Evolutionary conservation across 2,888 invertebrate species (phyloP), one percentile per base, ranked within the genome.

Genomic region (Kryphioiulus occultus): DNA sequence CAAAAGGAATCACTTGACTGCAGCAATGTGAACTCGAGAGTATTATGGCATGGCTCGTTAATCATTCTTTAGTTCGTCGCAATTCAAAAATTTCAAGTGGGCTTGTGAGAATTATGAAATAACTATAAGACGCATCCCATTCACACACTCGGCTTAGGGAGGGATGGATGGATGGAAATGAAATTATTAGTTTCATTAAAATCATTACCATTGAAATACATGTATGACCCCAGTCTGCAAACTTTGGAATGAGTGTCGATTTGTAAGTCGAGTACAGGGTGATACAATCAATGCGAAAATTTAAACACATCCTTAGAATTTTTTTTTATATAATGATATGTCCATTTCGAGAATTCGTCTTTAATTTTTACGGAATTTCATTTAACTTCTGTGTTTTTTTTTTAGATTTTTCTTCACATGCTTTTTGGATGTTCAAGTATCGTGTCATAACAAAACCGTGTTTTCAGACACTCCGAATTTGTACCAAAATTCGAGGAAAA

Each of bases 151-250:
- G 30, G 78, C 1, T 78, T 10, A 78, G 17, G 78, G 15, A 30
- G 30, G 26, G 26, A 0, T 78, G 30, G 78, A 78, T 78, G 10
- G 78, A 3, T 78, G 26, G 78, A 78, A 32, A 78, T 78, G 78
- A 30, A 78, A 78, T 78, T 78, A 78, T 78, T 78, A 78, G 78
- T 78, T 78, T 32, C 78, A 78, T 78, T 78, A 78, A 78, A 78
- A 78, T 22, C 22, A 26, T 0, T 3, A 53, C 22, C 68, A 47
- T 47, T 47, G 47, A 12, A 42, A 42, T 42, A 12, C 15, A 47
- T 17, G 7, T 35, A 35, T 35, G 35, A 35, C 2, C 35, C 35
- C 2, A 17, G 68, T 9, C 22, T 68, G 68, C 9, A 68, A 22
- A n/a, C n/a, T 26, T 68, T 26, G 68, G 22, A 12, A 68, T 22